Base-by-base conservation (phyloP, 2,113 vertebrate species). In the Alosa alosa region DNA sequence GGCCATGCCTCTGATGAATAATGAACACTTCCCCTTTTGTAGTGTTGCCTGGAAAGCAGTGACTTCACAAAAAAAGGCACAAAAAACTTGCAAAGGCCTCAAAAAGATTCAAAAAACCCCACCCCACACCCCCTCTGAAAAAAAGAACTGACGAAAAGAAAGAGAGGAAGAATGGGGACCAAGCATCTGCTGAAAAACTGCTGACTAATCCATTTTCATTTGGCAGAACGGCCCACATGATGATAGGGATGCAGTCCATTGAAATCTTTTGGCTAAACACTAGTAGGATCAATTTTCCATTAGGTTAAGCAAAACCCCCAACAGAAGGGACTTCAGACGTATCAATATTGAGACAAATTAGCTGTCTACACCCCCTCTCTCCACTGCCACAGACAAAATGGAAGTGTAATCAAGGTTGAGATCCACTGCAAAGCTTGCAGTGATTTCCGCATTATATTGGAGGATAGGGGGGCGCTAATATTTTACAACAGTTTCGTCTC, bases 341-440 rank as follows among this genome's bases (percentile, higher is more conserved):
- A 86, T 91, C 88, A 85, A 84, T 90, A 92, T 92, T 88, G 89
- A 87, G 91, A 94, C 89, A 87, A 87, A 94, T 94, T 84, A 92
- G 83, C 7, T 52, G 22, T 75, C 68, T 31, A 88, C 84, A 55
- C 20, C 88, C 84, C 88, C 31, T 31, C 31, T 39, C 75, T 36
- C 49, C 39, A 49, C 75, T 10, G 2, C 31, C 4, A 11, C 68
- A 75, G 25, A 36, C 25, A 36, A 75, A 39, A 75, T 36, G 68
- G 68, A 36, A 75, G 25, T 39, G 68, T 36, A 75, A 75, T 75
- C 68, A 36, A 75, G 31, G 68, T 11, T 75, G 68, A 75, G 68
- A 75, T 75, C 25, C 3, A 1, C 68, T 36, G 68, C 31, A 75
- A 31, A 75, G 25, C 25, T 39, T 3, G 11, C 9, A 75, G 11